Evolutionary conservation across 2,888 invertebrate species (phyloP), one percentile per base, ranked within the genome.

Genomic region (Oscheius sp.): DNA sequence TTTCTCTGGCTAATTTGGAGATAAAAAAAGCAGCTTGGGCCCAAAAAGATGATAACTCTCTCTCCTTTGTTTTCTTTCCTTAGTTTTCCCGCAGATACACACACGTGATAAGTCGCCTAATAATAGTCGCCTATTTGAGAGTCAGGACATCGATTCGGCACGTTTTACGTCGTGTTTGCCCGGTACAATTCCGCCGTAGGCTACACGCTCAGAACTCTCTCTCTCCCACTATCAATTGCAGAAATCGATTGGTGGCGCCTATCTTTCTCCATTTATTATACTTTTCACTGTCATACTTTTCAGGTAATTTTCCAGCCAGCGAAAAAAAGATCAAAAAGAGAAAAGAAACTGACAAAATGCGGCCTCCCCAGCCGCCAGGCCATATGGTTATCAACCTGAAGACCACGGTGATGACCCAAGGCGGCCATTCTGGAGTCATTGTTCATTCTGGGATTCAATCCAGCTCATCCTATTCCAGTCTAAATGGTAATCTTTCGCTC

Each of bases 321-420:
- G 25, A 48, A 20, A 17, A 48, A 48, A 25, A 20, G 20, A 48
- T n/a, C 23, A n/a, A 25, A 48, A 48, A 48, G 12, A 23, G 25
- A 6, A 52, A n/a, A 52, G 3, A 29, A 23, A 52, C 25, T 27
- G 27, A 27, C 5, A 52, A 27, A 29, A 68, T 64, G 63, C 65
- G 64, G 66, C 63, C 48, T 31, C 69, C 69, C 27, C 55, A 55
- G 34, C 34, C 55, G 55, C 68, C 45, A 15, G 33, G 39, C n/a
- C 75, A 75, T 34, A 73, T 77, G 78, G 70, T 76, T 6, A 78
- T 78, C 37, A 78, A 78, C 65, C 64, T 78, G 74, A 75, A 74
- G 53, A 78, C 78, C 10, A 78, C 78, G 31, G 74, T 78, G 50
- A 78, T 75, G 34, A 74, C 78, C 20, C 74, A 74, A 33, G 75